These are phyloP conservation scores for Caenorhabditis becei DNA, from an alignment of 2,888 invertebrate species.

Conservation along the genomic window DNA sequence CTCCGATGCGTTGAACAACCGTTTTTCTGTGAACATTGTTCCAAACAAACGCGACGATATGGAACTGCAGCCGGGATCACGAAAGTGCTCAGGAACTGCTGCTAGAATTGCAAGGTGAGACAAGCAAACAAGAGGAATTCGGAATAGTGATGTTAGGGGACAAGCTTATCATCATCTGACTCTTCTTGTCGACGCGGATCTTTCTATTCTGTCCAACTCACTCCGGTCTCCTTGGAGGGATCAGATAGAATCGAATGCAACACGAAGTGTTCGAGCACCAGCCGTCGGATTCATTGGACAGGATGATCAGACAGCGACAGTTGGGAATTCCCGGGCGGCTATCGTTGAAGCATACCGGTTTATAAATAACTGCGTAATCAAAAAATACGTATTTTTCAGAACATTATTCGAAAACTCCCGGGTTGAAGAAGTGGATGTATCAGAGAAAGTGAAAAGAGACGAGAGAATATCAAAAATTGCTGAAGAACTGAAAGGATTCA, in stretches of 20 bases:
- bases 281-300: slow-evolving; percentile 89
- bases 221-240: slow-evolving; percentile 83
- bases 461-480: slow-evolving; percentile 84
- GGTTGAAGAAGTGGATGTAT: slow-evolving; percentile 79
- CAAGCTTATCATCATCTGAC: slow-evolving; percentile 99
- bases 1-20: slow-evolving; percentile 88
- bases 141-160: slow-evolving; percentile 83
- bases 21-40: slow-evolving; percentile 79
- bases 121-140: too few relatives aligned
- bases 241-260: slow-evolving; percentile 90
- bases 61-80: slow-evolving; percentile 84
- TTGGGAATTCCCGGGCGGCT: slow-evolving; percentile 86
- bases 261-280: slow-evolving; percentile 89
- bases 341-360: slow-evolving; percentile 86
- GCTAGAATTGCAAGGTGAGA: slow-evolving; percentile 88
- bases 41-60: slow-evolving; percentile 92
- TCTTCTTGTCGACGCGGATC: slow-evolving; percentile 88
- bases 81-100: slow-evolving; percentile 91
- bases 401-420: slow-evolving; percentile 82
- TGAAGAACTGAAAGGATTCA: slow-evolving; percentile 88
- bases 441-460: slow-evolving; percentile 5
- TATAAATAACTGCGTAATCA: not conserved
- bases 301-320: slow-evolving; percentile 84
- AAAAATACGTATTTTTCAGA: slow-evolving; percentile 82
- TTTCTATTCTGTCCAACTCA: slow-evolving; percentile 62